Evolutionary conservation across 2,113 vertebrate species (phyloP).

Genomic region (Murina feae): DNA sequence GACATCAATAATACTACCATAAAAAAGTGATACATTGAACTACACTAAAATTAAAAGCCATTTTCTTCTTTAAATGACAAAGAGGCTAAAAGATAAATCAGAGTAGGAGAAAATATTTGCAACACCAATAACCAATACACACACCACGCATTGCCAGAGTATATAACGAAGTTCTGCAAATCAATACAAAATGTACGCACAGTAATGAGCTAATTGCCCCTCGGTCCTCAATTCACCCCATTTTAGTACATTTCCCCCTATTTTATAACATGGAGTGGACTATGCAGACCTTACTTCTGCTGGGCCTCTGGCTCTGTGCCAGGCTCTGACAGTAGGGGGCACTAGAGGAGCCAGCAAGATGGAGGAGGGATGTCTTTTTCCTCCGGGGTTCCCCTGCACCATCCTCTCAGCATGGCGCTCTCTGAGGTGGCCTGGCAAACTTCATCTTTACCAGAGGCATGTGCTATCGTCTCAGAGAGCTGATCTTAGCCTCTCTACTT

Average conservation of each 20-base stretch:
- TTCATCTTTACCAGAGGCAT: not conserved
- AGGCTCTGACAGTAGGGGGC: not conserved
- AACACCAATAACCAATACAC: not conserved
- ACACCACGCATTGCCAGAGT: not conserved
- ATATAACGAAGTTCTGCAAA: not conserved
- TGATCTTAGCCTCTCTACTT: not conserved
- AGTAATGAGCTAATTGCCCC: not conserved
- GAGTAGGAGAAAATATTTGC: not conserved
- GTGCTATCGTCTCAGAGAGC: not conserved
- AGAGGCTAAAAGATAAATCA: conserved; percentile 8
- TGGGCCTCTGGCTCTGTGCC: not conserved
- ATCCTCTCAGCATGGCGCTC: accelerated
- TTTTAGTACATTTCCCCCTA: not conserved
- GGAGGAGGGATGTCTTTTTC: not conserved
- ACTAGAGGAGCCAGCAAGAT: not conserved
- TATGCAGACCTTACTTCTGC: not conserved
- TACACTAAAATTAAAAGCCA: conserved; percentile 12
- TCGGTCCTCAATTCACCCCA: not conserved
- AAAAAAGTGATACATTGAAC: not conserved
- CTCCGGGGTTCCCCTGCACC: not conserved
- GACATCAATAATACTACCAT: not conserved
- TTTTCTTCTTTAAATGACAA: not conserved
- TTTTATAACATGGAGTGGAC: not conserved
- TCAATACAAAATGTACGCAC: not conserved
- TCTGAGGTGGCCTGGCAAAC: too few species aligned